phyloP scores from a whole-genome alignment of 2,113 vertebrate genomes.

The Chroicocephalus ridibundus region DNA sequence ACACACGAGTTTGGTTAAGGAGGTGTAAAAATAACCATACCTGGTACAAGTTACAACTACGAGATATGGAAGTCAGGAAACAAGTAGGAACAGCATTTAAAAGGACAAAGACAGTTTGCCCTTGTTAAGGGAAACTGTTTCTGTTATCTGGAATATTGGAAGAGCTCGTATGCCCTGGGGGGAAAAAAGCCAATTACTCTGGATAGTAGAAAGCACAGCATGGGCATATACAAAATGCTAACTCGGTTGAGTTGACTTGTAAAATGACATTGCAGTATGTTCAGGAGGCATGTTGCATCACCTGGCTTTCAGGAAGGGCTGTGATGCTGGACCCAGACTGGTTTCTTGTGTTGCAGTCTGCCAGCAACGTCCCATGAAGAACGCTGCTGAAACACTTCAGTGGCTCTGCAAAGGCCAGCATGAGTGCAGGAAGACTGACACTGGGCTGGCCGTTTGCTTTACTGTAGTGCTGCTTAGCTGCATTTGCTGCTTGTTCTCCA shows the following conservation, averaged over 20 bases:
- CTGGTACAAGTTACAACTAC: neutral
- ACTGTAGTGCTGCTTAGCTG: neutral
- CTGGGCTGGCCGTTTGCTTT: neutral
- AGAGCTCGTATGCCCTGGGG: neutral
- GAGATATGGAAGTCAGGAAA: neutral
- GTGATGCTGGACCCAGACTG: neutral
- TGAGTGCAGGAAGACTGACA: neutral
- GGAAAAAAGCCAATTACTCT: neutral
- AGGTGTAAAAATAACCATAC: neutral
- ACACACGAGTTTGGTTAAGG: neutral
- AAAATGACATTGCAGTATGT: neutral
- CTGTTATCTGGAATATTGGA: neutral
- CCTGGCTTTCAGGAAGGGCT: neutral
- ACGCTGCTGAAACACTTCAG: neutral
- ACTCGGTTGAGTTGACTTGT: neutral
- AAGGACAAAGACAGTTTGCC: neutral
- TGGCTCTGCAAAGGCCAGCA: neutral
- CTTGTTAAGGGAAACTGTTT: neutral
- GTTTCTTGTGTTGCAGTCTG: neutral
- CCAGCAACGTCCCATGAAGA: rapidly evolving
- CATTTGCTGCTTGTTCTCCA: neutral
- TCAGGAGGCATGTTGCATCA: neutral
- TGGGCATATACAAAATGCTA: neutral
- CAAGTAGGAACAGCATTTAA: neutral
- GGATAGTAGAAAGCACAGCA: neutral